Evolutionary conservation across 1,140 invertebrate species (phyloP).

Genomic region (Gryllus bimaculatus): DNA sequence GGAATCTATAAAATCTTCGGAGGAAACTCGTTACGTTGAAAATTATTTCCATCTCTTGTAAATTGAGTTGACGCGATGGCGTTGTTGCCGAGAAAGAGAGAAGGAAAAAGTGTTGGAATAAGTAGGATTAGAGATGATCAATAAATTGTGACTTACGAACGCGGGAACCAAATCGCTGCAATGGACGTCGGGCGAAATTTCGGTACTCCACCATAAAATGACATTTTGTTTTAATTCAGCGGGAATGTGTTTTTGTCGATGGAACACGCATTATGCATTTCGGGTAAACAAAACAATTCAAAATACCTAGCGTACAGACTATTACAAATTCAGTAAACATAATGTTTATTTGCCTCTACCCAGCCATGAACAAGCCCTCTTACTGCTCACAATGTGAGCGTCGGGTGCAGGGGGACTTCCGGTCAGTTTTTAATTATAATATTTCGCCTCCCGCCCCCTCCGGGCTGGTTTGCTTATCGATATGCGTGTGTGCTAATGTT

Average conservation of each 20-base stretch:
- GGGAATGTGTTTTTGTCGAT: constrained; percentile 1
- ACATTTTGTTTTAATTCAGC: neutral
- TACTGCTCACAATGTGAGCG: neutral
- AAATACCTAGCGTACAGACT: neutral
- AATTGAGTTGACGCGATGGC: neutral
- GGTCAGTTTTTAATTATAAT: neutral
- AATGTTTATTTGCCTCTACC: neutral
- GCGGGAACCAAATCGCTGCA: neutral
- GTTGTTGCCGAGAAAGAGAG: neutral
- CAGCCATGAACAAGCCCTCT: neutral
- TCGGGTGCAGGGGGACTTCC: neutral
- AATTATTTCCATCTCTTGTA: neutral
- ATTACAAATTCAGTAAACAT: neutral
- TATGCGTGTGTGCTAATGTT: no score
- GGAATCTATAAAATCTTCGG: neutral
- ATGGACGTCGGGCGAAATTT: neutral
- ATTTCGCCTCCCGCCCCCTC: neutral
- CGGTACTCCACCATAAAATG: neutral
- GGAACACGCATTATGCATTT: neutral
- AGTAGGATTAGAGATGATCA: neutral
- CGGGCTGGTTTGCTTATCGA: no score
- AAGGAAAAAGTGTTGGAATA: neutral
- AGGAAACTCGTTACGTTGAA: neutral
- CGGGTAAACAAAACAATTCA: neutral
- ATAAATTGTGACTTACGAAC: neutral